These are phyloP conservation scores for Lycaon pictus DNA, from an alignment of 2,113 vertebrate species.

Conservation along the genomic window DNA sequence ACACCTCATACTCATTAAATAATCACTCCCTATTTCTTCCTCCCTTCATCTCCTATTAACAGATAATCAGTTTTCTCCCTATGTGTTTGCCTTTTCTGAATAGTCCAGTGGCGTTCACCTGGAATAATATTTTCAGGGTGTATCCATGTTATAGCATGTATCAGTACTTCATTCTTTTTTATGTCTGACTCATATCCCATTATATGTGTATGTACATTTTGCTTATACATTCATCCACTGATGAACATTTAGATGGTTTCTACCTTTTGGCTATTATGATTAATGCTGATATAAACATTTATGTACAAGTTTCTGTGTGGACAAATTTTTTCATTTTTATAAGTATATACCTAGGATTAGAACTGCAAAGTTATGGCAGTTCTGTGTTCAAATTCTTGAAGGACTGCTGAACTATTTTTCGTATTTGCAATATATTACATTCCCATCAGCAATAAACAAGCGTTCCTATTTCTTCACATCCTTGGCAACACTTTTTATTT, in stretches of 20 bases:
- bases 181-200: neutral
- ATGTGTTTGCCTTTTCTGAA: neutral
- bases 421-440: neutral
- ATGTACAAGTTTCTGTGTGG: neutral
- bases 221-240: too few relatives aligned
- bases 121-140: neutral
- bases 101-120: neutral
- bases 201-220: neutral
- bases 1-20: neutral
- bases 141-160: neutral
- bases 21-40: neutral
- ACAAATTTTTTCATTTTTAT: neutral
- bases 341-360: neutral
- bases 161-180: neutral
- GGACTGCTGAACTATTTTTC: neutral
- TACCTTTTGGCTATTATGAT: too few relatives aligned
- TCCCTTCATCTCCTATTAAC: neutral
- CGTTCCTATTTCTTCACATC: neutral
- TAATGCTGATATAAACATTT: too few relatives aligned
- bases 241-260: too few relatives aligned
- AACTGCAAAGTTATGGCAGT: neutral
- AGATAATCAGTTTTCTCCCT: neutral
- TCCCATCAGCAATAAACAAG: neutral
- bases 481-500: neutral
- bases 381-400: neutral